These are phyloP conservation scores for Epirrhoe alternata DNA, from an alignment of 2,888 invertebrate species.

Conservation along the genomic window DNA sequence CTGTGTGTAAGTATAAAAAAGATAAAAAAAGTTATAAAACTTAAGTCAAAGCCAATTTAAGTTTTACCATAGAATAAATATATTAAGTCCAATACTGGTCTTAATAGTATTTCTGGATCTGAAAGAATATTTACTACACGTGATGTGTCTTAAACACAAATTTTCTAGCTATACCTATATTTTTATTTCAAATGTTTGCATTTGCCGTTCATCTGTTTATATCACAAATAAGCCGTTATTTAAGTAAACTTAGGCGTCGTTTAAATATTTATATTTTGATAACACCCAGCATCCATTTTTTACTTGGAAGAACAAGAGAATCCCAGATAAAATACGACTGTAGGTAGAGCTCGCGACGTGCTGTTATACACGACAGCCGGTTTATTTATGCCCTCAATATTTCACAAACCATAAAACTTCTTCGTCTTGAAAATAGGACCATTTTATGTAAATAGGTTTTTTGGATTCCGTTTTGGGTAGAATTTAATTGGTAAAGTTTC, in stretches of 20 bases:
- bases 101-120: no score
- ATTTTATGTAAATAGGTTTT: slow-evolving; percentile 80
- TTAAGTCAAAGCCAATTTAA: no score
- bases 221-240: not conserved
- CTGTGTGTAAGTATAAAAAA: no score
- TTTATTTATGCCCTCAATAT: slow-evolving; percentile 83
- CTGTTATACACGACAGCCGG: slow-evolving; percentile 79
- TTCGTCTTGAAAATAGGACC: slow-evolving; percentile 75
- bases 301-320: slow-evolving; percentile 74
- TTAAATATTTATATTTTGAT: slow-evolving; percentile 55
- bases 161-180: no score
- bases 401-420: slow-evolving; percentile 84
- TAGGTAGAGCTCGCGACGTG: slow-evolving; percentile 74
- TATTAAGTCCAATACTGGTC: no score
- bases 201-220: not conserved
- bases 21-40: no score
- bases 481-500: slow-evolving; percentile 48
- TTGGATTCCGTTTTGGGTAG: slow-evolving; percentile 52
- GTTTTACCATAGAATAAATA: no score
- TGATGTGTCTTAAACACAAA: no score
- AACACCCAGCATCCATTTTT: slow-evolving; percentile 65
- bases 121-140: no score
- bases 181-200: no score
- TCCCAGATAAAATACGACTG: slow-evolving; percentile 78
- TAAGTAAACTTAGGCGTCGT: slow-evolving; percentile 40